phyloP scores from a whole-genome alignment of 2,888 invertebrate species.

The Philereme vetulata region DNA sequence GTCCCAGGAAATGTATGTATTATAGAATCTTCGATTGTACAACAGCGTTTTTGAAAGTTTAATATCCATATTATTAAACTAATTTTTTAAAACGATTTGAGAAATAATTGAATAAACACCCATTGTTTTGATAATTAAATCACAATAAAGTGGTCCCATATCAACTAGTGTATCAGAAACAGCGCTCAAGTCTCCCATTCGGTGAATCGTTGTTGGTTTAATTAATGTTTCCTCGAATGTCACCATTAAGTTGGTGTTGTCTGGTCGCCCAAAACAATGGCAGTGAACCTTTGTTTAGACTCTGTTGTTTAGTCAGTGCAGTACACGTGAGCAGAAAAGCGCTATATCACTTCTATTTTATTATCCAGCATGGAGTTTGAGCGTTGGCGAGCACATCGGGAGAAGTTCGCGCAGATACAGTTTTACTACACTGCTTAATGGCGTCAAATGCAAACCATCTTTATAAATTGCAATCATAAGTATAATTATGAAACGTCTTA shows the following conservation, averaged over 20 bases:
- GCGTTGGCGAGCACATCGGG: no score
- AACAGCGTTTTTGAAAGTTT: no score
- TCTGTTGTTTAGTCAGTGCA: constrained; percentile 45
- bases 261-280: constrained; percentile 61
- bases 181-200: constrained; percentile 62
- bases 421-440: no score
- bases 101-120: not conserved
- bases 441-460: no score
- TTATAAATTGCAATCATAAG: no score
- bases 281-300: constrained; percentile 65
- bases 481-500: no score
- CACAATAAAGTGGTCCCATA: constrained; percentile 22
- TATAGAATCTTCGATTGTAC: no score
- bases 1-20: no score
- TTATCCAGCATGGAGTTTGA: no score
- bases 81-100: no score
- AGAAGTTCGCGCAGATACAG: no score
- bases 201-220: constrained; percentile 68
- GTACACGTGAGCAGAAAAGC: constrained; percentile 41
- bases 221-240: constrained; percentile 78
- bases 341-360: constrained; percentile 17
- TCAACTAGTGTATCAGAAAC: constrained; percentile 36
- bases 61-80: no score
- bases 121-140: constrained; percentile 7
- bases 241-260: constrained; percentile 71